Evolutionary conservation across 2,797 vertebrate genomes (phyloP).

Genomic region (Pangasius macronema): DNA sequence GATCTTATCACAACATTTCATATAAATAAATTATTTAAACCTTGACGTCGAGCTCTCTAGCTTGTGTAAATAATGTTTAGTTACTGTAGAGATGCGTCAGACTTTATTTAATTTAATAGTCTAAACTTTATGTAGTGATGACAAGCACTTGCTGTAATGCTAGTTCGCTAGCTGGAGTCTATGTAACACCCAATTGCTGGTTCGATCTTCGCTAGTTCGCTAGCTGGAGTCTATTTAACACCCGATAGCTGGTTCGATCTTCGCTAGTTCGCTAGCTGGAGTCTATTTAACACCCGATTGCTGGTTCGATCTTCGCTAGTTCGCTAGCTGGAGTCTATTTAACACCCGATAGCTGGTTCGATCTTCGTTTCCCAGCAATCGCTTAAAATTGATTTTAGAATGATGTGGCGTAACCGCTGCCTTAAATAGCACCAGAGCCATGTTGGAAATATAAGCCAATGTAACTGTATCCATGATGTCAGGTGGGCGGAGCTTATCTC

Average conservation of each 20-base stretch:
- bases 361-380: not conserved
- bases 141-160: not conserved
- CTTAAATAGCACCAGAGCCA: not conserved
- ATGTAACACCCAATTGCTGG: not conserved
- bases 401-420: not conserved
- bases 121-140: not conserved
- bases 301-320: not conserved
- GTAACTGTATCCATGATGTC: not conserved
- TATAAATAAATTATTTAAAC: not conserved
- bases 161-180: not conserved
- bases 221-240: not conserved
- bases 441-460: not conserved
- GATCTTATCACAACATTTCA: not conserved
- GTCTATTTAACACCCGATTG: not conserved
- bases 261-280: too few species aligned
- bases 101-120: not conserved
- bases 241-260: too few species aligned
- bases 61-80: not conserved
- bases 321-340: not conserved
- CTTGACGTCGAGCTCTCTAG: not conserved
- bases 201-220: too few species aligned
- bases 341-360: not conserved
- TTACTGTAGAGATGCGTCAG: not conserved
- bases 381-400: too few species aligned
- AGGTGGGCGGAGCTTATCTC: not conserved